phyloP scores from a whole-genome alignment of 2,888 invertebrate species.

The Periphyllus acericola region DNA sequence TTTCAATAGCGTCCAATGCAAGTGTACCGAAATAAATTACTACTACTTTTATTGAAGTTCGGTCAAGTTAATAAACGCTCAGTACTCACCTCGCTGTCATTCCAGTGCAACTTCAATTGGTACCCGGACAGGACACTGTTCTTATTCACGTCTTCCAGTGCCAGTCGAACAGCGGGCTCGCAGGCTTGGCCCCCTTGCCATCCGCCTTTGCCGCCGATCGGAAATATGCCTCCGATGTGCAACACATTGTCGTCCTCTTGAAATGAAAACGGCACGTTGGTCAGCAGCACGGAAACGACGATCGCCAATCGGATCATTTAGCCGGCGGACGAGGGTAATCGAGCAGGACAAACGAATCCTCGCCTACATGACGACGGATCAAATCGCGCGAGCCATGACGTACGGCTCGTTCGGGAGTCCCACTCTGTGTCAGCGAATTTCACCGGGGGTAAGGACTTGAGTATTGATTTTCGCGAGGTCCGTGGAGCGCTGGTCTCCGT shows the following conservation, averaged over 20 bases:
- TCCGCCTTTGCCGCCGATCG: slow-evolving; percentile 94
- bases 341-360: not conserved
- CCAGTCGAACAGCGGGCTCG: slow-evolving; percentile 96
- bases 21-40: too few species aligned
- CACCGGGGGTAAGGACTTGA: slow-evolving; percentile 38
- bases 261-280: not conserved
- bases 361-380: not conserved
- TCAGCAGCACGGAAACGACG: not conserved
- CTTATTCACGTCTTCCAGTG: slow-evolving; percentile 94
- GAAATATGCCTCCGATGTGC: slow-evolving; percentile 98
- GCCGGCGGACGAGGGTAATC: not conserved
- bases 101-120: slow-evolving; percentile 88
- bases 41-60: too few species aligned
- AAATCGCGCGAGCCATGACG: not conserved
- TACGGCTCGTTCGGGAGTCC: not conserved
- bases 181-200: slow-evolving; percentile 99
- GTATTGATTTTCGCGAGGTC: slow-evolving; percentile 44
- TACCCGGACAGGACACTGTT: slow-evolving; percentile 91
- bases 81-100: slow-evolving; percentile 91
- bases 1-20: too few species aligned
- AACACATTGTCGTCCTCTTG: slow-evolving; percentile 75
- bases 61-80: not conserved
- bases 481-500: slow-evolving; percentile 34
- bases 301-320: not conserved
- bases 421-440: slow-evolving; percentile 10